Evolutionary conservation across 2,113 vertebrate species (phyloP), one percentile per base, ranked within the genome.

Genomic region (Eudyptes chrysolophus): DNA sequence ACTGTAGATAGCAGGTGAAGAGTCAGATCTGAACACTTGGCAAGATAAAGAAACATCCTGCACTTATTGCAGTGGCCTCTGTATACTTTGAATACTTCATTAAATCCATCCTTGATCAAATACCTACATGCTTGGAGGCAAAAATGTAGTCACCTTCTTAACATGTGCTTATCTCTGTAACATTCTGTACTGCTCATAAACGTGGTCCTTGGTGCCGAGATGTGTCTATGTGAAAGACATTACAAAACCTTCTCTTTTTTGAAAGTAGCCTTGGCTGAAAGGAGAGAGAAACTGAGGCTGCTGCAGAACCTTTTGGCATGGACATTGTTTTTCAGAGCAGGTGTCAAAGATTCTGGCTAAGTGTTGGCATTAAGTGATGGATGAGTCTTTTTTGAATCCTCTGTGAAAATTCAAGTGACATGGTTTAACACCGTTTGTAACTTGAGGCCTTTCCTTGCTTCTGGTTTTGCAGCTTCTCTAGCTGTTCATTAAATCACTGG

Each of bases 31-130:
- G 86, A 78, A n/a, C n/a, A 60, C 13, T 30, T 34, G 10, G 12
- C 25, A 34, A 81, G 64, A 81, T 75, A 62, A 80, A 44, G 36
- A 83, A 79, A 19, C 55, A 68, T 89, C 44, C 55, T 71, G 26
- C 32, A 60, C 7, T 29, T 84, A 65, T 36, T 29, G 0, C 48
- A 82, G 38, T 52, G 24, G 6, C 0, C 0, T 66, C 64, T 68
- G 15, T 51, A n/a, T 55, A 5, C 61, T 80, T 29, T 48, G 17
- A 69, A 15, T 36, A 66, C 25, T 48, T 93, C 21, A 66, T 84
- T 89, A 78, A 74, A 89, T 71, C 30, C 38, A 75, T 52, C 51
- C 26, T 78, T 90, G 38, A 9, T 64, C 7, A 25, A 75, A 55
- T 25, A 75, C 8, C 26, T 68, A 5, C 20, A 12, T 65, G 48